Percentiles rank a stretch among this genome's conserved stretches.
These are phyloP conservation scores for Heptranchias perlo DNA, from an alignment of 2,113 vertebrate genomes.

Conservation along the genomic window DNA sequence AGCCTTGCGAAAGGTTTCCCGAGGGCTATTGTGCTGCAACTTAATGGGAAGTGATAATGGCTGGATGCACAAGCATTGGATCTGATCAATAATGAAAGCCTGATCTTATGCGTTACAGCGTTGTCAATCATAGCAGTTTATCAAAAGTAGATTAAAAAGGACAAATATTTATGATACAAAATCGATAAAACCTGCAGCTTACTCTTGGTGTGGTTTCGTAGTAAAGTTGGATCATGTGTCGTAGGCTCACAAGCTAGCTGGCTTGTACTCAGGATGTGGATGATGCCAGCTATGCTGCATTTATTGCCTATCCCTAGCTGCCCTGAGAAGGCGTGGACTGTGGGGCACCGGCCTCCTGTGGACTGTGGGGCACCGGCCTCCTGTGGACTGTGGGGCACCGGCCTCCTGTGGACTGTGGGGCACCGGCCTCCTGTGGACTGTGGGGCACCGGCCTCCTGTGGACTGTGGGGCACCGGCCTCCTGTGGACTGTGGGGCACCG, in stretches of 20 bases:
- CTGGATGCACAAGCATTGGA: neutral
- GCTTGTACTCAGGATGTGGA: too few species aligned
- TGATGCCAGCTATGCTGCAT: neutral
- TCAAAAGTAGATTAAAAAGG: conserved; percentile 5
- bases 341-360: neutral
- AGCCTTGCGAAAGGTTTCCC: neutral
- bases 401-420: neutral
- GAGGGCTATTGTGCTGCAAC: neutral
- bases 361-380: neutral
- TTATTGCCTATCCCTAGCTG: neutral
- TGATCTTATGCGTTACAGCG: neutral
- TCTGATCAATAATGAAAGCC: neutral
- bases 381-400: too few species aligned
- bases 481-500: too few species aligned
- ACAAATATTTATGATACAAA: too few species aligned
- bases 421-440: too few species aligned
- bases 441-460: neutral
- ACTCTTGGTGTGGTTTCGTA: neutral
- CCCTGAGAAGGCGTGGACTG: neutral
- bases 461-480: neutral
- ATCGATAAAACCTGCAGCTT: too few species aligned
- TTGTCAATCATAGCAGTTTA: neutral
- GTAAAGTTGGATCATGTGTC: conserved; percentile 1
- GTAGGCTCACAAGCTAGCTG: neutral
- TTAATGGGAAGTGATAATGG: neutral